phyloP scores from a whole-genome alignment of 2,797 vertebrate species.

The Telmatherina bonti region DNA sequence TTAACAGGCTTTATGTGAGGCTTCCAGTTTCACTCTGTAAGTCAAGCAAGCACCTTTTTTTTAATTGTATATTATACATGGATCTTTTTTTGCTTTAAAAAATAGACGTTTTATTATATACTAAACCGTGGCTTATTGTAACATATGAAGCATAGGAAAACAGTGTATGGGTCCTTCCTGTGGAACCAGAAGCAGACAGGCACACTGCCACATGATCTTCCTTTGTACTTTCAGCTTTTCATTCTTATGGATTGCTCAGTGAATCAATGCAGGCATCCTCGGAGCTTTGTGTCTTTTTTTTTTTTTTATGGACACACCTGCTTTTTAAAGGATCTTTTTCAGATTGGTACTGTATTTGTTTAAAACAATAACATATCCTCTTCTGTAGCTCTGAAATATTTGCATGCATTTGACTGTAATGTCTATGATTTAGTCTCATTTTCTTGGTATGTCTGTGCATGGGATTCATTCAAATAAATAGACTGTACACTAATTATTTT shows the following conservation, averaged over 20 bases:
- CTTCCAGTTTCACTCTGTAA: conserved; percentile 55
- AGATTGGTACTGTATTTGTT: conserved; percentile 49
- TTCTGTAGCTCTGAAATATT: conserved; percentile 35
- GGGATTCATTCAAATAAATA: conserved; percentile 67
- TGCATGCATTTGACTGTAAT: conserved; percentile 51
- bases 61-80: conserved; percentile 4
- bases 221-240: conserved; percentile 28
- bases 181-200: conserved; percentile 30
- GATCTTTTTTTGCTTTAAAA: no score
- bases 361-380: conserved; percentile 4
- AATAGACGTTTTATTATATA: no score
- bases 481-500: conserved; percentile 13
- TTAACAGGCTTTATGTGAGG: conserved; percentile 46
- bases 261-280: conserved; percentile 48
- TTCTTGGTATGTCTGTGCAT: conserved; percentile 38
- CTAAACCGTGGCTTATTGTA: neutral
- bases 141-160: conserved; percentile 26
- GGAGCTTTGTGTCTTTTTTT: conserved; percentile 27
- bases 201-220: conserved; percentile 30
- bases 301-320: conserved; percentile 29
- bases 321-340: conserved; percentile 24
- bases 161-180: conserved; percentile 22
- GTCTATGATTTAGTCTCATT: conserved; percentile 28
- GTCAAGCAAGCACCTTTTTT: conserved; percentile 65
- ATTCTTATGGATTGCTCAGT: conserved; percentile 20